Conservation (phyloP, 2,888 invertebrate genomes). For the Agriopis marginaria region DNA sequence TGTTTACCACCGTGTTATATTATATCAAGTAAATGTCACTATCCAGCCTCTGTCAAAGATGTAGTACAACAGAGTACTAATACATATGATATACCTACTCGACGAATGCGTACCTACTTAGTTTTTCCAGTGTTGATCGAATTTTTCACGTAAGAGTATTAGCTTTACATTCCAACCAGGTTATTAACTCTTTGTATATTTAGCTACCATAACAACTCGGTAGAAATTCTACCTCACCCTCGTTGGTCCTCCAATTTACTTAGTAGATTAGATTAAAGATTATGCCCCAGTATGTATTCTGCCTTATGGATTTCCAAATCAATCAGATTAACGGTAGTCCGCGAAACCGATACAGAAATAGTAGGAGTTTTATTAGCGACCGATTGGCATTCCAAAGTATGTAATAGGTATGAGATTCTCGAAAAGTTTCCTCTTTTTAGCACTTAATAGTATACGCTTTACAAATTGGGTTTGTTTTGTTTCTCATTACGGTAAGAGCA, state of each 20-base stretch:
- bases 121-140: not conserved
- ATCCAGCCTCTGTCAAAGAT: not conserved
- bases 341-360: slow-evolving; percentile 44
- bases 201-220: not conserved
- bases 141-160: no score
- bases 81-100: not conserved
- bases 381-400: slow-evolving; percentile 22
- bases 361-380: slow-evolving; percentile 27
- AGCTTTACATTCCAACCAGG: no score
- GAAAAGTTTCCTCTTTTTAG: slow-evolving; percentile 15
- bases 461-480: slow-evolving; percentile 12
- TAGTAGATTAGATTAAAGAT: not conserved
- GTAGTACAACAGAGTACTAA: not conserved
- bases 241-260: not conserved
- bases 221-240: not conserved
- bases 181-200: not conserved
- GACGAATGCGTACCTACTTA: not conserved
- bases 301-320: slow-evolving; percentile 35
- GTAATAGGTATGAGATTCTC: slow-evolving; percentile 15
- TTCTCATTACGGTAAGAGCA: not conserved
- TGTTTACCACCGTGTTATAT: no score
- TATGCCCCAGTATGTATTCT: not conserved
- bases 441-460: slow-evolving; percentile 14
- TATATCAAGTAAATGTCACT: not conserved
- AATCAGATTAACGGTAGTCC: slow-evolving; percentile 50